Conservation (phyloP, 2,888 invertebrate species). For the Ceriagrion tenellum region DNA sequence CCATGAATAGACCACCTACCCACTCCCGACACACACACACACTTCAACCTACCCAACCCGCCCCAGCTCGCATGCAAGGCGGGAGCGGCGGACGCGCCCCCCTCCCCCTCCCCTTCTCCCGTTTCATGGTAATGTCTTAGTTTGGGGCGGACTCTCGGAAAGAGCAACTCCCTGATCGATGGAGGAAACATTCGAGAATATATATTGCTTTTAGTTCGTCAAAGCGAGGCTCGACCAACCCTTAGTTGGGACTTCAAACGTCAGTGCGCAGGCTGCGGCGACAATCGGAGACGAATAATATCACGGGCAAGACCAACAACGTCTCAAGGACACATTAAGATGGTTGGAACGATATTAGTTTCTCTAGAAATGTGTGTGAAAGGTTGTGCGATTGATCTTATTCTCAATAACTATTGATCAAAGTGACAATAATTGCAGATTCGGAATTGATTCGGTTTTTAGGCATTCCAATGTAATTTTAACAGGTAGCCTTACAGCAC, state of each 20-base stretch:
- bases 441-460: no score
- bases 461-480: no score
- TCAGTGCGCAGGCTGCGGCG: background rate
- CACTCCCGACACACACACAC: background rate
- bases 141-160: background rate
- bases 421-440: no score
- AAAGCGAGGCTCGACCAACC: background rate
- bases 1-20: conserved; percentile 47
- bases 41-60: no score
- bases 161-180: conserved; percentile 16
- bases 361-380: no score
- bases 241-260: background rate
- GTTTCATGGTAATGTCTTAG: conserved; percentile 45
- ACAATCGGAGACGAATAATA: background rate
- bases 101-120: background rate
- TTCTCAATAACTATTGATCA: no score
- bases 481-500: no score
- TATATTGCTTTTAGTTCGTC: background rate
- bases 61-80: conserved; percentile 16
- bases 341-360: no score
- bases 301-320: background rate
- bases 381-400: no score
- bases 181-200: background rate
- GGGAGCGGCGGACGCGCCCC: background rate
- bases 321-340: no score